Evolutionary conservation across 2,888 invertebrate species (phyloP).

Genomic region (Hyposoter didymator): DNA sequence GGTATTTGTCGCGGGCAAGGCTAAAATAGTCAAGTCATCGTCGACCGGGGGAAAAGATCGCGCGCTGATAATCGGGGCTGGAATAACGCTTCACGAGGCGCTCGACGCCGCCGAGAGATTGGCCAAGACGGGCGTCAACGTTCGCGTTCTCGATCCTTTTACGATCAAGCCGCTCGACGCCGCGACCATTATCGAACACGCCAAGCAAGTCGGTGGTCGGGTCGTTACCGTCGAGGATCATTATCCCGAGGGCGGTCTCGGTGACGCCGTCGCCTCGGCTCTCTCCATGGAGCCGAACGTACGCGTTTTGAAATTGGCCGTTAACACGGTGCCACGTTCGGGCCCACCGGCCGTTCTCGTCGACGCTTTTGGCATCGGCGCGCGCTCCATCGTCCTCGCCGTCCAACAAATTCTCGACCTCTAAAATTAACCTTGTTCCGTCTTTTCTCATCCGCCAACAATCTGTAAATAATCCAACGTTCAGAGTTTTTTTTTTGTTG

Average conservation of each 20-base stretch:
- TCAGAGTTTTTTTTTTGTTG: neutral
- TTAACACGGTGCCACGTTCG: conserved; percentile 94
- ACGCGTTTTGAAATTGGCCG: conserved; percentile 91
- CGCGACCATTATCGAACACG: conserved; percentile 90
- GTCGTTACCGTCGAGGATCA: conserved; percentile 98
- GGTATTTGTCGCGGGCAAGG: conserved; percentile 91
- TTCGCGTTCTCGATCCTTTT: conserved; percentile 97
- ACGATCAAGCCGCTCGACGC: conserved; percentile 98
- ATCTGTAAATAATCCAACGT: conserved; percentile 21
- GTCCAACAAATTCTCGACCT: conserved; percentile 87
- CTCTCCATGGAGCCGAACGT: conserved; percentile 90
- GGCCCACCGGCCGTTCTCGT: conserved; percentile 95
- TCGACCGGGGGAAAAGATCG: conserved; percentile 88
- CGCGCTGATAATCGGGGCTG: conserved; percentile 95
- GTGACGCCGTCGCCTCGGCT: conserved; percentile 96
- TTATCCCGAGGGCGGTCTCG: conserved; percentile 97
- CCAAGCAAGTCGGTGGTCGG: conserved; percentile 91
- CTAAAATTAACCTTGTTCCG: no score
- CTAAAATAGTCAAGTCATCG: conserved; percentile 92
- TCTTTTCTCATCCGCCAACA: no score
- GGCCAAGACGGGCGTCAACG: conserved; percentile 88
- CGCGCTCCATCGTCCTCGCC: conserved; percentile 91
- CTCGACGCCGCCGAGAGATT: conserved; percentile 92
- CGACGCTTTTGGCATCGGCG: conserved; percentile 95
- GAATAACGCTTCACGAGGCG: conserved; percentile 97